Base-by-base conservation (phyloP, 2,113 vertebrate genomes). In the Phrynosoma platyrhinos region DNA sequence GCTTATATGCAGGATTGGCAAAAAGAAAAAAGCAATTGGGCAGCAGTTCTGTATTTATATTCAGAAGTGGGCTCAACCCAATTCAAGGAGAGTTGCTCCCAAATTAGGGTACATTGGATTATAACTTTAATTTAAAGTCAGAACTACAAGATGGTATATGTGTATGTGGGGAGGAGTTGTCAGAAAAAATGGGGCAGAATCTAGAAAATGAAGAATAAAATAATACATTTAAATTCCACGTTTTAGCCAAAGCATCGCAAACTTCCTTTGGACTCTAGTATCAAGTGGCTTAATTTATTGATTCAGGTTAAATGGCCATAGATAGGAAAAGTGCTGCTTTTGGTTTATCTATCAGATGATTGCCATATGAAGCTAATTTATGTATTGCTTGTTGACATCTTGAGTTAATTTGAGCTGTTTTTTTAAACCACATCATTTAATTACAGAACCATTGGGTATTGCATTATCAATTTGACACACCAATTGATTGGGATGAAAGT, bases 291-390 rank as follows among this genome's bases (percentile, higher is more conserved):
- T 89, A 88, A 88, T 32, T 72, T 9, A 8, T 76, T 47, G 85
- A 84, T 62, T 89, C 86, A 55, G 71, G 30, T 68, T 84, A 62
- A 84, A 79, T 93, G 68, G n/a, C 71, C 89, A 68, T 90, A 91
- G 2, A 87, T 58, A 89, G 79, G 75, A 79, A 89, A 93, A 71
- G 75, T 53, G 88, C 52, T 0, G 0, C 85, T 92, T 91, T 79
- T 87, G 87, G 9, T 80, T 32, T 52, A 14, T 94, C 89, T 87
- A 92, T 85, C 84, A 32, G 69, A 7, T 93, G 87, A 93, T 89
- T 90, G 72, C 93, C 95, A 95, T 93, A 84, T 95, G 95, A 92
- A 95, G 95, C 84, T 89, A 84, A 96, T 95, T 94, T 95, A 68
- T 90, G 55, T 79, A 88, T 91, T 92, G 74, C 58, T 91, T 90